Percentiles rank a stretch among this genome's conserved stretches.
Evolutionary conservation across 1,140 invertebrate species (phyloP).

Genomic region (Spodoptera frugiperda): DNA sequence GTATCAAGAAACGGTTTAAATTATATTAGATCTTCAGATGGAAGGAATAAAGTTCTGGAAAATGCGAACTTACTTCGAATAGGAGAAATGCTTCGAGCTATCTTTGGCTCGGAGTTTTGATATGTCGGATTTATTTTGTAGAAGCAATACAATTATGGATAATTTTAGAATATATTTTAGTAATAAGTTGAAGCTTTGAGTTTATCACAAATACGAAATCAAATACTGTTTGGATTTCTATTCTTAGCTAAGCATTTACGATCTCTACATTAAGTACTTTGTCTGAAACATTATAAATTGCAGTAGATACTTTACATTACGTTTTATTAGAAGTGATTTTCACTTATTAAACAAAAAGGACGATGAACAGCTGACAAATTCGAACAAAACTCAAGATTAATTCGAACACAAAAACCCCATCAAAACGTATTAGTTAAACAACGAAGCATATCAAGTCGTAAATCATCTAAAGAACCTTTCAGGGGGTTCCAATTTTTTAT

Average conservation of each 20-base stretch:
- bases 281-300: too few species aligned
- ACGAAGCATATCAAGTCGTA: constrained; percentile 38
- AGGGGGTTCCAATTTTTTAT: constrained; percentile 51
- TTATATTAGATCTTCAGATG: constrained; percentile 42
- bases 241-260: too few species aligned
- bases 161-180: too few species aligned
- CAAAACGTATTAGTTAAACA: constrained; percentile 23
- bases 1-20: constrained; percentile 37
- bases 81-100: neutral
- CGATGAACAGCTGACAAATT: too few species aligned
- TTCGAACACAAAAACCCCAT: neutral
- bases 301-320: too few species aligned
- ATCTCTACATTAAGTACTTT: too few species aligned
- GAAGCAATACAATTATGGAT: neutral
- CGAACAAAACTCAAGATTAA: neutral
- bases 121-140: neutral
- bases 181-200: too few species aligned
- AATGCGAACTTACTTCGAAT: neutral
- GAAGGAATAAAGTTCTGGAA: constrained; percentile 18
- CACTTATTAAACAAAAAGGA: too few species aligned
- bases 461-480: constrained; percentile 45
- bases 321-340: too few species aligned
- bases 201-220: too few species aligned
- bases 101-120: neutral
- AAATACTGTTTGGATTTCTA: too few species aligned